These are phyloP conservation scores for Hormaphis cornu DNA, from an alignment of 1,140 invertebrate genomes.

Conservation along the genomic window DNA sequence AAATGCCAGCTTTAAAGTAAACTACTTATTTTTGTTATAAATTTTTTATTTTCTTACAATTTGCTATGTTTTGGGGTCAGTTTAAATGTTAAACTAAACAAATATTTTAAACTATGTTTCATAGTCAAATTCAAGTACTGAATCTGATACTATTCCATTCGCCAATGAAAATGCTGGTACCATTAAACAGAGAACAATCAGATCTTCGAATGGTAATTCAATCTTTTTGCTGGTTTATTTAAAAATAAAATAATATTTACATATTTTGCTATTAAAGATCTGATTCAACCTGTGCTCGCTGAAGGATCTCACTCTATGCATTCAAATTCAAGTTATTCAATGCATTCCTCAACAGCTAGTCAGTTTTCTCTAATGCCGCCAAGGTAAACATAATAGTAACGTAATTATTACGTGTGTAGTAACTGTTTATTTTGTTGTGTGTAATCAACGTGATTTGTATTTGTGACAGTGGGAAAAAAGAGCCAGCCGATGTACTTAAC, in stretches of 20 bases:
- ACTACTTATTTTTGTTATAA: neutral
- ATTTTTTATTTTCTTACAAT: neutral
- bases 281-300: conserved; percentile 16
- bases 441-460: neutral
- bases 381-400: neutral
- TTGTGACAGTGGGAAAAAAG: conserved; percentile 42
- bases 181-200: conserved; percentile 68
- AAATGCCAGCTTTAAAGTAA: conserved; percentile 76
- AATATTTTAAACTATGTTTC: neutral
- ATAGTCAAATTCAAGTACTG: conserved; percentile 86
- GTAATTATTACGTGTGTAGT: neutral
- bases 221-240: neutral
- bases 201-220: conserved; percentile 39
- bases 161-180: conserved; percentile 98
- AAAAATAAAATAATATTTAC: neutral
- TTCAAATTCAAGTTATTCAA: neutral
- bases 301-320: conserved; percentile 25
- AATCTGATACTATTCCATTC: conserved; percentile 94
- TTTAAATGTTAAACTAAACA: neutral
- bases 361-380: conserved; percentile 7
- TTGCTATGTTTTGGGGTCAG: no score
- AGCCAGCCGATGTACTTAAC: conserved; percentile 82
- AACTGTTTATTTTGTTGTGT: no score
- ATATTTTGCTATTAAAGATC: neutral
- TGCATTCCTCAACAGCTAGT: conserved; percentile 5